A percentile compares a stretch with the other conserved stretches of the same genome.
These are phyloP conservation scores for Basileuterus tristriatus DNA, from an alignment of 2,797 vertebrate species.

Conservation along the genomic window DNA sequence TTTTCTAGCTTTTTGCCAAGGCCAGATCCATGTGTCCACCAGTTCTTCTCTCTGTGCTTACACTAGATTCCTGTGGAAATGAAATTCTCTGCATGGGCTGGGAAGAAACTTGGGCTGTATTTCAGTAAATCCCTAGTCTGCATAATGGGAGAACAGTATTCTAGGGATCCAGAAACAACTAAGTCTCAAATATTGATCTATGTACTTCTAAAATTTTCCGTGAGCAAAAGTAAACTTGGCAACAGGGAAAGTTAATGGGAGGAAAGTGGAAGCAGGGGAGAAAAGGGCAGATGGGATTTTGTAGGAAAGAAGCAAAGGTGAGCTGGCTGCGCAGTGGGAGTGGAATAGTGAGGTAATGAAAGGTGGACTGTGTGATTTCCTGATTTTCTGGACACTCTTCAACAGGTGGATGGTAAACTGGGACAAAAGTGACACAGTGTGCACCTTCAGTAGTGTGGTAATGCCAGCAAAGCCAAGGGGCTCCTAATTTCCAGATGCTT, in stretches of 20 bases:
- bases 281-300: background rate
- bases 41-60: background rate
- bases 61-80: background rate
- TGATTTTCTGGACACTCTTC: background rate
- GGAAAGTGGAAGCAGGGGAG: background rate
- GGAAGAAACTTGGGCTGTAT: background rate
- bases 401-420: background rate
- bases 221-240: background rate
- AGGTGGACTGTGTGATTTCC: background rate
- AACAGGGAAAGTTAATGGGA: background rate
- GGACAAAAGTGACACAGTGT: background rate
- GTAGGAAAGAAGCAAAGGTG: background rate
- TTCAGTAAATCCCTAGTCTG: background rate
- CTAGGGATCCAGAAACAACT: background rate
- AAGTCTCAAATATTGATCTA: background rate
- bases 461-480: background rate
- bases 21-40: background rate
- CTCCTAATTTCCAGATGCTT: background rate
- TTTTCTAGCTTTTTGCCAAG: background rate
- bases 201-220: background rate
- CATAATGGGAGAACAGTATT: background rate
- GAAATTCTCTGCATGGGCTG: background rate
- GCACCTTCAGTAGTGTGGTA: background rate
- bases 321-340: fast-evolving
- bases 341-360: background rate